phyloP scores from a whole-genome alignment of 2,113 vertebrate species.

The Emydura subglobosa region DNA sequence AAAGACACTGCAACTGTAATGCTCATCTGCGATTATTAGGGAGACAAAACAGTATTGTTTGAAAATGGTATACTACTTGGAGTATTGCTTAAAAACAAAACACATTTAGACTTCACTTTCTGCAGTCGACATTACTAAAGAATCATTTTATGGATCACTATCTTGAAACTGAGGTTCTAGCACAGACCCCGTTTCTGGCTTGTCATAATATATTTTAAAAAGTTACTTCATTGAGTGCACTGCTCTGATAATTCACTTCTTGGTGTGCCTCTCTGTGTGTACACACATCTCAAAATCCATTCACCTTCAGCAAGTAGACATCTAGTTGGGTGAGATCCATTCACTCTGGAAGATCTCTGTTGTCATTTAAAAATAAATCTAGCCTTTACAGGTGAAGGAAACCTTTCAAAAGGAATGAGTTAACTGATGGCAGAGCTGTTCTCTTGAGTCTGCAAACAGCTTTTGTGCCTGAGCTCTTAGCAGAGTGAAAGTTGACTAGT shows the following conservation, averaged over 20 bases:
- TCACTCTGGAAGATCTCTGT: neutral
- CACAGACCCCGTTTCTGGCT: neutral
- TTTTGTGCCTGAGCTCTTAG: neutral
- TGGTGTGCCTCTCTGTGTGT: neutral
- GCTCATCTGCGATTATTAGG: neutral
- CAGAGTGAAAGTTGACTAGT: neutral
- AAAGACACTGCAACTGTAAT: neutral
- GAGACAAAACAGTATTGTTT: neutral
- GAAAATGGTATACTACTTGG: neutral
- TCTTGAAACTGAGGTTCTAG: neutral
- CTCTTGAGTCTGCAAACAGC: neutral
- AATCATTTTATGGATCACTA: neutral
- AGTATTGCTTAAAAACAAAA: neutral
- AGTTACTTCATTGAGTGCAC: neutral
- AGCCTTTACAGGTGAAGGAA: neutral
- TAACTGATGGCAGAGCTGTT: neutral
- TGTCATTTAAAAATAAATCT: neutral
- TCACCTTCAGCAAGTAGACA: neutral
- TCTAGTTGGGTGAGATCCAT: neutral
- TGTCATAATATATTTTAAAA: neutral
- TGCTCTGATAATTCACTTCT: neutral
- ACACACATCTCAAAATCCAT: neutral
- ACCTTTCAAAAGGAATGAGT: neutral
- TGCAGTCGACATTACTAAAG: neutral
- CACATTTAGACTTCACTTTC: neutral